A percentile compares a stretch with the other conserved stretches of the same genome.
Evolutionary conservation across 2,113 vertebrate species (phyloP).

Genomic region (Balaenoptera acutorostrata): DNA sequence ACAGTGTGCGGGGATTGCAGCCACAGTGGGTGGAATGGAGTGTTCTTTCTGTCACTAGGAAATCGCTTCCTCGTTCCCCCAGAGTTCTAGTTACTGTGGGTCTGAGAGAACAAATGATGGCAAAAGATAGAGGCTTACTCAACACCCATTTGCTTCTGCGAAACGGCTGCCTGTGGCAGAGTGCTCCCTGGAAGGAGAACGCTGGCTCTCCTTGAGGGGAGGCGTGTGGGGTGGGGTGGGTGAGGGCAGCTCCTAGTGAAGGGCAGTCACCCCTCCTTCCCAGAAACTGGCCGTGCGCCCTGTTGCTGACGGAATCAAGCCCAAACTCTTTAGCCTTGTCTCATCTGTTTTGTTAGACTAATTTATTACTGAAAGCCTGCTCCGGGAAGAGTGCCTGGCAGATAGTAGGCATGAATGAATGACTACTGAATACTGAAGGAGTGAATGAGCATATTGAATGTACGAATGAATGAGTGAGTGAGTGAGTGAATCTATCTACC

Average conservation of each 20-base stretch:
- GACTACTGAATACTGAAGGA: neutral
- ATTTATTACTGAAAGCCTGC: neutral
- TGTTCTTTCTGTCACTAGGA: slow-evolving; percentile 37
- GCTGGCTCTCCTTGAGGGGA: neutral
- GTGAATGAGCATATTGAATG: neutral
- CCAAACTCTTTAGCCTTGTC: neutral
- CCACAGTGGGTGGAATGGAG: neutral
- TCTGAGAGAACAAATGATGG: slow-evolving; percentile 13
- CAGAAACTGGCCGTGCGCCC: neutral
- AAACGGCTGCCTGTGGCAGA: neutral
- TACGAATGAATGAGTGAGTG: neutral
- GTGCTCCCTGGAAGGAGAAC: slow-evolving; percentile 14
- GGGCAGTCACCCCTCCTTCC: neutral
- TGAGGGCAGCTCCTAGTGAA: neutral
- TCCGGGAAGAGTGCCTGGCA: neutral
- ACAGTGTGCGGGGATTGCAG: neutral
- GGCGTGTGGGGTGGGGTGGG: neutral
- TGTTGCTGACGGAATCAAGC: neutral
- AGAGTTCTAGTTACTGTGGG: slow-evolving; percentile 15
- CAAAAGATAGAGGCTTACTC: neutral
- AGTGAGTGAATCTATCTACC: neutral
- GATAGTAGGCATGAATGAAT: neutral
- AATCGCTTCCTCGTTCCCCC: slow-evolving; percentile 55
- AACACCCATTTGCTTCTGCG: slow-evolving; percentile 27
- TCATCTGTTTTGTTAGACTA: neutral